phyloP scores from a whole-genome alignment of 2,888 invertebrate genomes.

The Platypus cylindrus region DNA sequence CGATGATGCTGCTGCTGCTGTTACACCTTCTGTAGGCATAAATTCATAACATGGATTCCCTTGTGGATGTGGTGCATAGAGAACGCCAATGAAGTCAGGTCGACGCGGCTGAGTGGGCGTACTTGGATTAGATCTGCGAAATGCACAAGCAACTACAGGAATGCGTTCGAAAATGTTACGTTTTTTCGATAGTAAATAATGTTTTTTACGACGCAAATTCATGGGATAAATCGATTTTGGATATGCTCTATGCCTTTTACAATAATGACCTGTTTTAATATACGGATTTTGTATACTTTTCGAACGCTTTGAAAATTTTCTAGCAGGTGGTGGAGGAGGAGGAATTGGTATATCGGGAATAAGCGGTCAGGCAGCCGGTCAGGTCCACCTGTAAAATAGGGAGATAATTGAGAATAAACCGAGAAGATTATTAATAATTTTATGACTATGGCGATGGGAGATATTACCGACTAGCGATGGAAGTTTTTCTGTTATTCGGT shows the following conservation, averaged over 20 bases:
- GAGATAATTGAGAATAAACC: too few relatives aligned
- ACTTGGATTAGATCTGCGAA: constrained; percentile 78
- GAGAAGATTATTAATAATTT: too few relatives aligned
- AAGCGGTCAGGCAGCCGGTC: constrained; percentile 23
- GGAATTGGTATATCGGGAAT: constrained; percentile 8
- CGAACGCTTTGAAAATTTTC: constrained; percentile 13
- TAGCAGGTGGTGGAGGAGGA: constrained; percentile 13
- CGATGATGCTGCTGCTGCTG: constrained; percentile 1
- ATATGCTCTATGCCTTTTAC: constrained; percentile 3
- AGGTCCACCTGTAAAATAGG: constrained; percentile 34
- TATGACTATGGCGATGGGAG: constrained; percentile 1
- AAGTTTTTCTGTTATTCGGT: too few relatives aligned
- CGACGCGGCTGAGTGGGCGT: constrained; percentile 82
- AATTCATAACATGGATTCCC: constrained; percentile 31
- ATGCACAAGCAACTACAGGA: constrained; percentile 24
- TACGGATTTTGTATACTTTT: constrained; percentile 9
- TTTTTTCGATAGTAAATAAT: constrained; percentile 2
- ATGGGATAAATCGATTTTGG: constrained; percentile 2
- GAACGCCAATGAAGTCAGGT: constrained; percentile 75
- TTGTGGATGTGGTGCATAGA: constrained; percentile 31
- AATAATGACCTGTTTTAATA: constrained; percentile 6
- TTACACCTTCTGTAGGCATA: constrained; percentile 25
- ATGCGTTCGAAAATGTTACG: constrained; percentile 13
- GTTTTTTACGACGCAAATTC: not conserved
- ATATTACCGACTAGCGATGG: not conserved